A percentile compares a stretch with the other conserved stretches of the same genome.
Evolutionary conservation across 2,113 vertebrate genomes (phyloP).

Genomic region (Pluvialis apricaria): DNA sequence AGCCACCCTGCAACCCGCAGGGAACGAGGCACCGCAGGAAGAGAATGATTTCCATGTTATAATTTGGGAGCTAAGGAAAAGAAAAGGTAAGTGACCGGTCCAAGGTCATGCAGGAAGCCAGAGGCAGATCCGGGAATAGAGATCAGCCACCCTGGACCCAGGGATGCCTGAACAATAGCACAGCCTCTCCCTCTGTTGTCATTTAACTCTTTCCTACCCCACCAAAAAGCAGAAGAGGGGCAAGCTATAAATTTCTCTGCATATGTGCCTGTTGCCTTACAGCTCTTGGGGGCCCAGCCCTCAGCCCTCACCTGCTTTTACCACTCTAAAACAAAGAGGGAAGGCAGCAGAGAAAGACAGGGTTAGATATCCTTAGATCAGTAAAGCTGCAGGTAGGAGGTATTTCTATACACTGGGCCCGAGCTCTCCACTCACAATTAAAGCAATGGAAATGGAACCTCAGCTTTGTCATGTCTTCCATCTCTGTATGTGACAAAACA

Average conservation of each 20-base stretch:
- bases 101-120: conserved; percentile 60
- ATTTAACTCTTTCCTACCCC: conserved; percentile 57
- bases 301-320: neutral
- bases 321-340: neutral
- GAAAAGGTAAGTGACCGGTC: conserved; percentile 25
- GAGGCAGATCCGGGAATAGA: conserved; percentile 68
- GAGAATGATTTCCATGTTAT: neutral
- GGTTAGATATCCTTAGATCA: neutral
- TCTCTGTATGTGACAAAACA: neutral
- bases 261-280: neutral
- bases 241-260: neutral
- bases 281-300: neutral
- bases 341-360: neutral
- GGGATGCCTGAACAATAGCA: conserved; percentile 62
- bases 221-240: neutral
- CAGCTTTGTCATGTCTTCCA: neutral
- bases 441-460: neutral
- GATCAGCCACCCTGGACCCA: conserved; percentile 20
- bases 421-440: neutral
- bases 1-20: neutral
- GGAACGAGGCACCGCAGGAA: neutral
- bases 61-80: conserved; percentile 40
- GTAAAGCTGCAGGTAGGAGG: neutral
- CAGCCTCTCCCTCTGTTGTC: conserved; percentile 34
- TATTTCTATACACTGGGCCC: neutral